Percentiles rank a stretch among this genome's conserved stretches.
These are phyloP conservation scores for Tupiocoris notatus DNA, from an alignment of 2,888 invertebrate genomes.

Conservation along the genomic window DNA sequence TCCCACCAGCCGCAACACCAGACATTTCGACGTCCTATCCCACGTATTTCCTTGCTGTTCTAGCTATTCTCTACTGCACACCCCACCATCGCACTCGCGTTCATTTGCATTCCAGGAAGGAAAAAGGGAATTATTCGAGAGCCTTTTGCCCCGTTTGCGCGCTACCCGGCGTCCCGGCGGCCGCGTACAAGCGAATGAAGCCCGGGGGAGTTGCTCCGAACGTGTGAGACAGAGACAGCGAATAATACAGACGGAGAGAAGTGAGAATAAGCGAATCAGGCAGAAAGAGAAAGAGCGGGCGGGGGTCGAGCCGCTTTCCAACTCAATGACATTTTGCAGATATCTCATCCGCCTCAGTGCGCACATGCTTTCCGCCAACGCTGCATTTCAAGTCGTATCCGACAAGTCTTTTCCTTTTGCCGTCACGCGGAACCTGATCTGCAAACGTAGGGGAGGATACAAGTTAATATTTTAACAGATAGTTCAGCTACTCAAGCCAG, in stretches of 20 bases:
- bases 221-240: background rate
- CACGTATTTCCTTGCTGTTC: background rate
- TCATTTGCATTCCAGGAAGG: conserved; percentile 41
- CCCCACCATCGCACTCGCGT: background rate
- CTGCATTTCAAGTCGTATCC: conserved; percentile 34
- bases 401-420: background rate
- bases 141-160: background rate
- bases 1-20: background rate
- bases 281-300: background rate
- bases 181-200: conserved; percentile 16
- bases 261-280: no score
- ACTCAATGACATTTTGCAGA: conserved; percentile 40
- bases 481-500: no score
- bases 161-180: background rate
- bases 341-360: conserved; percentile 40
- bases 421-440: background rate
- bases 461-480: conserved; percentile 13
- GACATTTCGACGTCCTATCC: background rate
- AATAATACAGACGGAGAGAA: background rate
- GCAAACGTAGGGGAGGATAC: background rate
- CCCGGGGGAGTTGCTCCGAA: no score
- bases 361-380: conserved; percentile 37
- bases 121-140: conserved; percentile 39
- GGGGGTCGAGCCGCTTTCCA: conserved; percentile 34
- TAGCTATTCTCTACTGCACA: no score